Percentiles rank a stretch among this genome's conserved stretches.
Evolutionary conservation across 2,888 invertebrate species (phyloP).

Genomic region (Diachrysia chrysitis): DNA sequence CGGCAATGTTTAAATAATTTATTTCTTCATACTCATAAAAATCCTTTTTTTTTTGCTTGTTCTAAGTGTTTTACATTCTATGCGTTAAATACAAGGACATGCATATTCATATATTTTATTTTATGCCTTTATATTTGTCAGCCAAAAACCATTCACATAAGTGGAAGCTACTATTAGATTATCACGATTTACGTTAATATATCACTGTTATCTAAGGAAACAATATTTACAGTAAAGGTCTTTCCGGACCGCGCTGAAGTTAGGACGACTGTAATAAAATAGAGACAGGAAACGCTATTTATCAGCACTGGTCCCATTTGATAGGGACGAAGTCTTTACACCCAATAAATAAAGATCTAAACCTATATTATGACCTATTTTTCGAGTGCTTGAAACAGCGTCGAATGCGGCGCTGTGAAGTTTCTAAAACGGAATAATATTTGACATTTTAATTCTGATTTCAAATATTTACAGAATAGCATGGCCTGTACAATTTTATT

Average conservation of each 20-base stretch:
- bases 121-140: no score
- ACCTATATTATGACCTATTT: no score
- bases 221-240: conserved; percentile 3
- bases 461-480: no score
- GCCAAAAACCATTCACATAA: background rate
- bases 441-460: no score
- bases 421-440: no score
- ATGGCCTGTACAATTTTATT: no score
- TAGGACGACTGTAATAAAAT: conserved; percentile 18
- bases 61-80: no score
- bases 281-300: conserved; percentile 9
- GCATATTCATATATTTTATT: no score
- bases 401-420: no score
- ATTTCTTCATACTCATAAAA: background rate
- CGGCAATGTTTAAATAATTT: background rate
- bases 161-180: background rate
- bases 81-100: no score
- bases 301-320: background rate
- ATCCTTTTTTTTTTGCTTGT: no score
- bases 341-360: background rate
- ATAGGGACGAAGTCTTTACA: background rate
- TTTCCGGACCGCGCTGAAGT: background rate
- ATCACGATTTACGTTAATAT: conserved; percentile 26
- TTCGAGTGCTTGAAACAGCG: no score
- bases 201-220: conserved; percentile 21